Conservation (phyloP, 1,140 invertebrate genomes). For the Bombus sibiricus region DNA sequence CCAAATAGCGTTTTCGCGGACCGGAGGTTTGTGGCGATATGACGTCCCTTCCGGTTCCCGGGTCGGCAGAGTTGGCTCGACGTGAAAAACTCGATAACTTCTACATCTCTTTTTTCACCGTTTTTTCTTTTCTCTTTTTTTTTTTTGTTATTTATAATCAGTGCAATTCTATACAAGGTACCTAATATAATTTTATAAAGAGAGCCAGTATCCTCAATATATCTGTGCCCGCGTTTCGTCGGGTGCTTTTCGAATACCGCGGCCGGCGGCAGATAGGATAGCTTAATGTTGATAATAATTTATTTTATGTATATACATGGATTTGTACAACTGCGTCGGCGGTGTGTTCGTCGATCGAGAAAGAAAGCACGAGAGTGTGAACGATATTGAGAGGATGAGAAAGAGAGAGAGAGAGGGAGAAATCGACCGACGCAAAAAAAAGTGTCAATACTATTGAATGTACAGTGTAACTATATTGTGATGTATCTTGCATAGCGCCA, state of each 20-base stretch:
- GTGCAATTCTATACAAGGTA: conserved; percentile 80
- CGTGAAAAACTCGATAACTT: conserved; percentile 66
- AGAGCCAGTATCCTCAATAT: conserved; percentile 79
- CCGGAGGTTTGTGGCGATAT: conserved; percentile 43
- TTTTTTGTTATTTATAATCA: conserved; percentile 68
- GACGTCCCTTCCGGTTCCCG: conserved; percentile 58
- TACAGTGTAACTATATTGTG: conserved; percentile 84
- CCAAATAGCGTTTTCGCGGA: conserved; percentile 79
- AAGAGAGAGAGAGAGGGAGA: conserved; percentile 18
- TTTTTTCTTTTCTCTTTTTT: conserved; percentile 39
- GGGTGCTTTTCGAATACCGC: conserved; percentile 48
- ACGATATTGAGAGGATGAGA: neutral
- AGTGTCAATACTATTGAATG: conserved; percentile 78
- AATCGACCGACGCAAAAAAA: conserved; percentile 57
- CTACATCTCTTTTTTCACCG: conserved; percentile 61
- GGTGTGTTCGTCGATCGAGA: conserved; percentile 58
- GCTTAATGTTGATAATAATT: conserved; percentile 83
- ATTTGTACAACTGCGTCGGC: conserved; percentile 78
- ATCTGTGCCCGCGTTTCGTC: conserved; percentile 61
- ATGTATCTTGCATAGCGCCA: conserved; percentile 79
- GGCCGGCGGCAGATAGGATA: conserved; percentile 70
- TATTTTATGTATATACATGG: conserved; percentile 82
- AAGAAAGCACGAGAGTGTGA: conserved; percentile 25
- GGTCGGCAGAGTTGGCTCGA: conserved; percentile 72
- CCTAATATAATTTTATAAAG: conserved; percentile 81